Evolutionary conservation across 2,797 vertebrate species (phyloP).

Genomic region (Hydrophis major): DNA sequence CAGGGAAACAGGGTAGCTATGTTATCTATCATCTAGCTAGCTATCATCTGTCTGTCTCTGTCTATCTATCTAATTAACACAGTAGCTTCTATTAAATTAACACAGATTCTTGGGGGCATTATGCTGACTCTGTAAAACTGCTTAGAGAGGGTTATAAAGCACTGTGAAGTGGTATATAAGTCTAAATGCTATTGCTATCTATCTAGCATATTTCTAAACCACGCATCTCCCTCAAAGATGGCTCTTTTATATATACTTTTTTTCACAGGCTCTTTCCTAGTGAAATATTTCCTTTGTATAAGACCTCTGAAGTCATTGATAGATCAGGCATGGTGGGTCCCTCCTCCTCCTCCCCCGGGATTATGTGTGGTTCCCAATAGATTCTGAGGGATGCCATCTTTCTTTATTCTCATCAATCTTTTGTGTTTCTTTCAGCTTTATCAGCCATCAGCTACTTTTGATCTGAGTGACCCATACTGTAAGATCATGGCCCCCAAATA

Average conservation of each 20-base stretch:
- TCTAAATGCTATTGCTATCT: background rate
- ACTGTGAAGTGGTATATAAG: too few species aligned
- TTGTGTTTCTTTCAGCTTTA: constrained; percentile 42
- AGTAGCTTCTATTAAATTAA: too few species aligned
- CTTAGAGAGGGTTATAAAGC: too few species aligned
- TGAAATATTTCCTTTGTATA: background rate
- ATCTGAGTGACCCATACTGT: constrained; percentile 51
- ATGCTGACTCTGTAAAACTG: too few species aligned
- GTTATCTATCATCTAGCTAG: too few species aligned
- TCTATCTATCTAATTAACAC: too few species aligned
- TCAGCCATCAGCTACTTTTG: constrained; percentile 47
- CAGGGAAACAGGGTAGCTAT: too few species aligned
- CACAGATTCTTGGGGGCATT: too few species aligned
- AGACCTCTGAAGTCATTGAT: background rate
- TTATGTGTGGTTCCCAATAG: too few species aligned
- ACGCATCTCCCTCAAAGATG: background rate
- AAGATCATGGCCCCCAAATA: constrained; percentile 43
- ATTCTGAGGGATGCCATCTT: background rate
- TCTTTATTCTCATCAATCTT: background rate
- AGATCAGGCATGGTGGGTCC: background rate
- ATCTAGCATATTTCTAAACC: background rate
- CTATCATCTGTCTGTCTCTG: too few species aligned
- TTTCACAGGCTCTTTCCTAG: background rate
- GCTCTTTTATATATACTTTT: background rate
- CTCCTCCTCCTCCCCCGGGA: too few species aligned